phyloP scores from a whole-genome alignment of 2,113 vertebrate species.

The Tupaia chinensis region DNA sequence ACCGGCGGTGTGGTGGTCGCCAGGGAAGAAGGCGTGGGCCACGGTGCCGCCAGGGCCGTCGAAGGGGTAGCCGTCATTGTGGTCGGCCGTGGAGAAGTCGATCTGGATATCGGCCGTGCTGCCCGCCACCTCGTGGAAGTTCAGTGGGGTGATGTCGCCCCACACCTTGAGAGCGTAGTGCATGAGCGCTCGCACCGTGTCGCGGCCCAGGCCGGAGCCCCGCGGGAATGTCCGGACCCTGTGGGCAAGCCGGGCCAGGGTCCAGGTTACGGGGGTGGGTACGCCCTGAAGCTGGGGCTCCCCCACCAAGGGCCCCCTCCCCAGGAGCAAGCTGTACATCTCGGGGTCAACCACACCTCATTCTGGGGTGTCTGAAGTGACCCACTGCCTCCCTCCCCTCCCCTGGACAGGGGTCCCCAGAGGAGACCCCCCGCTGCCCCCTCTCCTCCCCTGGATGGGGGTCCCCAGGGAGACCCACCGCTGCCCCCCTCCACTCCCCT shows the following conservation, averaged over 20 bases:
- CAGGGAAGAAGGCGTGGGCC: conserved; percentile 97
- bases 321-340: accelerated
- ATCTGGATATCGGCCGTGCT: conserved; percentile 96
- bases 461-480: too few relatives aligned
- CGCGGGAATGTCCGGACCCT: conserved; percentile 96
- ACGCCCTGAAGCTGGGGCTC: too few relatives aligned
- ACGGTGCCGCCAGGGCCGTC: conserved; percentile 96
- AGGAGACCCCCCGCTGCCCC: too few relatives aligned
- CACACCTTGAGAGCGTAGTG: conserved; percentile 98
- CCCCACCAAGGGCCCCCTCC: too few relatives aligned
- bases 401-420: too few relatives aligned
- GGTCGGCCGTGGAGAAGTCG: conserved; percentile 96
- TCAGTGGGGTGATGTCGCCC: conserved; percentile 96
- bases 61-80: conserved; percentile 96
- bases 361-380: background rate
- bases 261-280: too few relatives aligned
- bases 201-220: conserved; percentile 93
- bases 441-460: too few relatives aligned
- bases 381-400: too few relatives aligned
- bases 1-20: conserved; percentile 93
- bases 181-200: conserved; percentile 97
- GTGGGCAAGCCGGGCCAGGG: background rate
- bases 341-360: background rate
- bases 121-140: conserved; percentile 98
- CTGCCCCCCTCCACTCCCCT: too few relatives aligned